These are phyloP conservation scores for Leptinotarsa undecemlineata DNA, from an alignment of 1,140 invertebrate genomes.

Conservation along the genomic window DNA sequence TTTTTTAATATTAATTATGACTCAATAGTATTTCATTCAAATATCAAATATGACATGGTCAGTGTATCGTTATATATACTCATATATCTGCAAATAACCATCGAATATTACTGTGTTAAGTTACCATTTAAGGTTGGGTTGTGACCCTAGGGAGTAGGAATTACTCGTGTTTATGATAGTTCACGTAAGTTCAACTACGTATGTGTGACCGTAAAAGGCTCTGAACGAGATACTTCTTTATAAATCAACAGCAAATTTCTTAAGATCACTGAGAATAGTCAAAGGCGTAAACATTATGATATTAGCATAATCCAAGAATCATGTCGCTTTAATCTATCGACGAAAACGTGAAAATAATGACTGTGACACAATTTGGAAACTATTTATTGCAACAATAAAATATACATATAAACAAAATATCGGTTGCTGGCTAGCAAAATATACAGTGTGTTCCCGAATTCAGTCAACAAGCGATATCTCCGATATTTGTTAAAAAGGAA, in stretches of 20 bases:
- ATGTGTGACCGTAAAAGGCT: not conserved
- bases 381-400: no score
- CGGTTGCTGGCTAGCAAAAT: no score
- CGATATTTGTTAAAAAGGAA: no score
- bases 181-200: not conserved
- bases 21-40: no score
- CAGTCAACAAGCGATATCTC: no score
- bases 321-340: not conserved
- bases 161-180: not conserved
- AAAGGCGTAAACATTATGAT: constrained; percentile 2
- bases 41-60: no score
- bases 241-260: not conserved
- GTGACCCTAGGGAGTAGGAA: not conserved
- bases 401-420: no score
- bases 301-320: not conserved
- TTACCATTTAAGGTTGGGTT: not conserved
- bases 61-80: no score
- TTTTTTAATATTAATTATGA: no score
- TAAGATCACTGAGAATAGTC: constrained; percentile 3
- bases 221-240: not conserved
- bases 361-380: no score
- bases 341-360: not conserved
- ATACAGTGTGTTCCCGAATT: no score
- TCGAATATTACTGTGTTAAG: not conserved
- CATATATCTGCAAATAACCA: not conserved